These are phyloP conservation scores for Actinernus sp. DNA, from an alignment of 92 coral and sea anemone genomes.

Conservation along the genomic window DNA sequence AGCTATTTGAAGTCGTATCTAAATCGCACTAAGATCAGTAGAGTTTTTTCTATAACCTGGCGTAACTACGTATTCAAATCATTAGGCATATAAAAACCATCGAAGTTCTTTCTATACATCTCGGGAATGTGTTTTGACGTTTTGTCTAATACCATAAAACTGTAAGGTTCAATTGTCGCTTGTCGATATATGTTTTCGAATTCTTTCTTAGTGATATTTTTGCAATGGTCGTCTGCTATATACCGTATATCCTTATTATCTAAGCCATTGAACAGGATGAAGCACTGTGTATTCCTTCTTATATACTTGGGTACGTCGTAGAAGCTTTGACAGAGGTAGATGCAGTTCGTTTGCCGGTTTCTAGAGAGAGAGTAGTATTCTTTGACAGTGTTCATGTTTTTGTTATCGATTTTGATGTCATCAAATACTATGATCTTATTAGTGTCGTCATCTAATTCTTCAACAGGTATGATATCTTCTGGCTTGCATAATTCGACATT, in stretches of 20 bases:
- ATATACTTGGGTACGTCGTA: conserved; percentile 20
- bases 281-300: conserved; percentile 20
- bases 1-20: conserved; percentile 1
- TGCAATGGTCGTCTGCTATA: conserved; percentile 14
- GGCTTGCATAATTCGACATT: conserved; percentile 11
- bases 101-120: conserved; percentile 25
- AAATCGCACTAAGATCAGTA: background rate
- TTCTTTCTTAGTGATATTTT: conserved; percentile 9
- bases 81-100: conserved; percentile 12
- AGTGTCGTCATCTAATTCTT: conserved; percentile 23
- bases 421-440: conserved; percentile 19
- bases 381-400: conserved; percentile 24
- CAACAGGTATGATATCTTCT: conserved; percentile 28
- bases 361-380: conserved; percentile 20
- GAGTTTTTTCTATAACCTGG: background rate
- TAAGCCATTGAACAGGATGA: conserved; percentile 14
- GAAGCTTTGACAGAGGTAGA: conserved; percentile 8
- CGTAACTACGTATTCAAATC: too few relatives aligned
- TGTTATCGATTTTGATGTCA: conserved; percentile 23
- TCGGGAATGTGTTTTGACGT: conserved; percentile 15
- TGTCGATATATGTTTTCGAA: conserved; percentile 20
- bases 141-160: conserved; percentile 19
- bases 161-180: conserved; percentile 20
- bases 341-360: conserved; percentile 14
- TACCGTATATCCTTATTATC: conserved; percentile 16